Percentiles rank a stretch among this genome's conserved stretches.
Conservation (phyloP, 37 sponge, comb jelly and placozoan genomes). For the Mnemiopsis leidyi region DNA sequence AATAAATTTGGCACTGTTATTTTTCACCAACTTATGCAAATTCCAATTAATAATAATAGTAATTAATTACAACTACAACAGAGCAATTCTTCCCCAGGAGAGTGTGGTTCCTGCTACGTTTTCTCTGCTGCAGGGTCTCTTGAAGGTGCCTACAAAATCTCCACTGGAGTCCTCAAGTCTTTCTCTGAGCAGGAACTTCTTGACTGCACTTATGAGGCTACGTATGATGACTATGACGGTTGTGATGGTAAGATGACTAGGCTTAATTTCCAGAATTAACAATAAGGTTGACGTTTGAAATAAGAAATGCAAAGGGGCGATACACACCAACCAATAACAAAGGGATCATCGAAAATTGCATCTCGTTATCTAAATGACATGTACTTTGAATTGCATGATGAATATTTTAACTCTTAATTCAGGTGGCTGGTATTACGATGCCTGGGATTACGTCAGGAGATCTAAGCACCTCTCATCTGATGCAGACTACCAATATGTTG, state of each 20-base stretch:
- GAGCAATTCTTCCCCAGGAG: not conserved
- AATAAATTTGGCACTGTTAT: too few species aligned
- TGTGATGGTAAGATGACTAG: not conserved
- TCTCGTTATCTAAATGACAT: too few species aligned
- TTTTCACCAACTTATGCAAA: too few species aligned
- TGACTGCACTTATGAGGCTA: constrained; percentile 35
- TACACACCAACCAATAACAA: too few species aligned
- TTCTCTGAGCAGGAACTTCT: constrained; percentile 53
- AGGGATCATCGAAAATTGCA: too few species aligned
- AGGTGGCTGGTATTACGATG: constrained; percentile 3
- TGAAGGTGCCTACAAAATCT: constrained; percentile 26
- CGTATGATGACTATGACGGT: constrained; percentile 3
- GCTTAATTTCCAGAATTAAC: not conserved
- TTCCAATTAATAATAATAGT: too few species aligned
- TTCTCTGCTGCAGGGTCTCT: constrained; percentile 10
- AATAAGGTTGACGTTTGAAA: not conserved
- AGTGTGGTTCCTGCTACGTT: not conserved
- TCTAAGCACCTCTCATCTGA: not conserved
- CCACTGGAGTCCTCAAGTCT: constrained; percentile 17
- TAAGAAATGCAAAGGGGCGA: too few species aligned
- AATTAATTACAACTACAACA: too few species aligned
- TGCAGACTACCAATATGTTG: not conserved
- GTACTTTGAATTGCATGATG: too few species aligned
- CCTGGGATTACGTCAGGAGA: constrained; percentile 16
- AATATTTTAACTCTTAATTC: too few species aligned